These are phyloP conservation scores for Ochlodes sylvanus DNA, from an alignment of 2,888 invertebrate genomes.

Conservation along the genomic window DNA sequence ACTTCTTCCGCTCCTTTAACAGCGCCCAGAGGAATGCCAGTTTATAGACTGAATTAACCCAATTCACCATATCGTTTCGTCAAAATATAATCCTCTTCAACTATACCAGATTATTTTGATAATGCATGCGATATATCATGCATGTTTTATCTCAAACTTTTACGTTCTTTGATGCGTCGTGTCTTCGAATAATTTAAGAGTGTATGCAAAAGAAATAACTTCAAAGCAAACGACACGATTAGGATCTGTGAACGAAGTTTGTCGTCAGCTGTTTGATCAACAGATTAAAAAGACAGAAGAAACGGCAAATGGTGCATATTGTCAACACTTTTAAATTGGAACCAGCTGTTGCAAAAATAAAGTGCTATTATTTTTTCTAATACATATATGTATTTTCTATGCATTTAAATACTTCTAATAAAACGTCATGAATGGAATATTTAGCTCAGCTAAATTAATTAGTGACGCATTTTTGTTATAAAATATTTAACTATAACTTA, in stretches of 20 bases:
- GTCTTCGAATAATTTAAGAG: constrained; percentile 24
- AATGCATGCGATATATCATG: background rate
- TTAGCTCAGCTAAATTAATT: too few relatives aligned
- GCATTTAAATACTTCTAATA: too few relatives aligned
- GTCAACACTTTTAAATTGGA: background rate
- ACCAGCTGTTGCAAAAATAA: background rate
- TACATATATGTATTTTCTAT: too few relatives aligned
- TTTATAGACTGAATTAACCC: too few relatives aligned
- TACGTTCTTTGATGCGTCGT: background rate
- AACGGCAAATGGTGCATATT: constrained; percentile 68
- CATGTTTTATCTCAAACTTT: background rate
- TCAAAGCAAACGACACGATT: constrained; percentile 62
- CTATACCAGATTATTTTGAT: background rate
- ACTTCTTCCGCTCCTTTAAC: too few relatives aligned
- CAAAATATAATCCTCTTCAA: too few relatives aligned
- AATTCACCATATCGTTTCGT: too few relatives aligned
- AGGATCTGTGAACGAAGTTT: constrained; percentile 76
- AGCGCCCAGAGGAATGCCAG: too few relatives aligned
- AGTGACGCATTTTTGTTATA: too few relatives aligned
- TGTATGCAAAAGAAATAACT: constrained; percentile 47
- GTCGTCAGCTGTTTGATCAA: constrained; percentile 77
- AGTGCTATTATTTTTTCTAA: background rate
- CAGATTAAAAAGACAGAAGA: constrained; percentile 74
- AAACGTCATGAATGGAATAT: too few relatives aligned
- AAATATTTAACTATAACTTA: too few relatives aligned